Conservation (phyloP, 2,797 vertebrate species). For the Podargus strigoides region DNA sequence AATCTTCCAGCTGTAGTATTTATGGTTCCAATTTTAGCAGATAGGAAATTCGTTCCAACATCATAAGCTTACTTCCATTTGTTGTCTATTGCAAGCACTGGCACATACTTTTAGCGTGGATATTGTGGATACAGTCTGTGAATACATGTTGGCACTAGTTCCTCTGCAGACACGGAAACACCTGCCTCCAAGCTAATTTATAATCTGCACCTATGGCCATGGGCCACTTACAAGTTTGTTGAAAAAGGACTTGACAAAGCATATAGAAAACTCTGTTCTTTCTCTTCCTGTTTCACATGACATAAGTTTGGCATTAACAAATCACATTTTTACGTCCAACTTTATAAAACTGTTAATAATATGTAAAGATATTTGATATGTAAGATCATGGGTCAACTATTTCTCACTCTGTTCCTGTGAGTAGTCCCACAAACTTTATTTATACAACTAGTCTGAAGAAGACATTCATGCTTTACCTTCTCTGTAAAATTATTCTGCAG, state of each 20-base stretch:
- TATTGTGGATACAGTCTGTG: background rate
- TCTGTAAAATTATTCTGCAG: constrained; percentile 27
- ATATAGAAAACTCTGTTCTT: constrained; percentile 61
- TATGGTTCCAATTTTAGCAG: constrained; percentile 54
- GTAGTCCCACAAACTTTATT: background rate
- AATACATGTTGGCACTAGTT: constrained; percentile 42
- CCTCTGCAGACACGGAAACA: constrained; percentile 60
- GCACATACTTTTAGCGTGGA: background rate
- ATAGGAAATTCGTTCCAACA: constrained; percentile 46
- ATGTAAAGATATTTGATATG: constrained; percentile 63
- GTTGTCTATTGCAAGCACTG: constrained; percentile 47
- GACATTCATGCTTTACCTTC: background rate
- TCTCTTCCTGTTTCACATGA: constrained; percentile 57
- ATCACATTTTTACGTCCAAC: constrained; percentile 51
- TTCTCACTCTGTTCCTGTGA: constrained; percentile 13
- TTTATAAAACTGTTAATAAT: constrained; percentile 67
- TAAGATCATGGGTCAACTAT: constrained; percentile 43
- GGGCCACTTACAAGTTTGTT: constrained; percentile 50
- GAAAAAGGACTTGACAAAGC: constrained; percentile 47
- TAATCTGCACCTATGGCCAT: constrained; percentile 60
- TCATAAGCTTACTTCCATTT: constrained; percentile 50
- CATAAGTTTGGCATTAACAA: constrained; percentile 67
- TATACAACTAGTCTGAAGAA: background rate
- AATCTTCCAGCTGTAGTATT: constrained; percentile 58
- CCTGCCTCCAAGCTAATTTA: constrained; percentile 70